A percentile compares a stretch with the other conserved stretches of the same genome.
These are phyloP conservation scores for Autographa pulchrina DNA, from an alignment of 2,888 invertebrate genomes.

Conservation along the genomic window DNA sequence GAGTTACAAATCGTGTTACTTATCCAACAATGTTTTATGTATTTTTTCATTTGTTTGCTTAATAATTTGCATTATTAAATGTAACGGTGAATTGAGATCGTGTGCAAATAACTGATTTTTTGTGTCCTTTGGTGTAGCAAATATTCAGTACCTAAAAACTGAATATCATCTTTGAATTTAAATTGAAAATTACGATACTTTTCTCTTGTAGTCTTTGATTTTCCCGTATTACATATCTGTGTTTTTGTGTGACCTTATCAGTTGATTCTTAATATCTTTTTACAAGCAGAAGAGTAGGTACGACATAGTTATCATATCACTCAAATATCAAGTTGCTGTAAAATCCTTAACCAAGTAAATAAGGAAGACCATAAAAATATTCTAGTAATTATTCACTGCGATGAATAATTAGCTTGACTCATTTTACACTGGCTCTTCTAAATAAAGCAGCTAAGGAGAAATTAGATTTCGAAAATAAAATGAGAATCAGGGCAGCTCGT, in stretches of 20 bases:
- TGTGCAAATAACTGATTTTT: neutral
- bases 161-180: no score
- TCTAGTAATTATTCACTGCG: neutral
- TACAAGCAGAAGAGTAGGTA: neutral
- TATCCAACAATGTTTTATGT: no score
- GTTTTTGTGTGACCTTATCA: neutral
- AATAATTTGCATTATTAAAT: neutral
- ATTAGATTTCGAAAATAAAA: constrained; percentile 21
- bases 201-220: no score
- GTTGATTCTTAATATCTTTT: neutral
- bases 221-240: no score
- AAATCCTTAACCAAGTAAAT: neutral
- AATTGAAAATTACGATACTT: no score
- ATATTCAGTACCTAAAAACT: no score
- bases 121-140: neutral
- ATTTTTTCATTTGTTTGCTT: neutral
- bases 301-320: neutral
- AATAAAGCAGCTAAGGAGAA: constrained; percentile 4
- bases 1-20: no score
- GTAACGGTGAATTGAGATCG: neutral
- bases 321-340: neutral
- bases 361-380: neutral
- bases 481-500: constrained; percentile 33
- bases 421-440: neutral
- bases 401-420: neutral